These are phyloP conservation scores for Watsonalla cultraria DNA, from an alignment of 2,888 invertebrate genomes.

Conservation along the genomic window DNA sequence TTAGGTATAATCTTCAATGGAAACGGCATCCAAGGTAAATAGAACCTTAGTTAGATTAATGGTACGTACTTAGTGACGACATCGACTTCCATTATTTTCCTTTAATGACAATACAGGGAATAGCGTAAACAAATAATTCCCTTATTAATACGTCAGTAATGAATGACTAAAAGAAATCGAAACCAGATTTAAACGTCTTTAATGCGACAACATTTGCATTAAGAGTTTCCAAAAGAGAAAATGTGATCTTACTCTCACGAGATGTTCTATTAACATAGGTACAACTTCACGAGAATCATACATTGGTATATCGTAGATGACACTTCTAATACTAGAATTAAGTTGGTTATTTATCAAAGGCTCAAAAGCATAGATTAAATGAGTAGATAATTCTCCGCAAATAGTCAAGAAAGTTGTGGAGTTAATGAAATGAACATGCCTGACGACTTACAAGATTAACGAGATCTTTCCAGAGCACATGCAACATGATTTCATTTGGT, in stretches of 20 bases:
- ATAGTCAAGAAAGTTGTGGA: too few species aligned
- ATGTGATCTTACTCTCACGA: neutral
- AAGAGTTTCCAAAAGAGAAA: neutral
- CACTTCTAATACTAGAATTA: too few species aligned
- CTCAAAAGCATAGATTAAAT: too few species aligned
- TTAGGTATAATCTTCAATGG: conserved; percentile 30
- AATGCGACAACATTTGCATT: neutral
- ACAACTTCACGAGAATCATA: neutral
- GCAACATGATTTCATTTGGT: conserved; percentile 4
- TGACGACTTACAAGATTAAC: neutral
- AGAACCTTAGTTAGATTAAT: conserved; percentile 4
- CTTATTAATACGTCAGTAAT: neutral
- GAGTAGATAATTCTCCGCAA: too few species aligned
- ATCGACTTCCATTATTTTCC: neutral
- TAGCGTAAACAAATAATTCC: neutral
- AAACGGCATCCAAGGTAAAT: conserved; percentile 28
- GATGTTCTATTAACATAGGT: neutral
- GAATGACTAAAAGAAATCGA: neutral
- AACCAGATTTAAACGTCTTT: neutral
- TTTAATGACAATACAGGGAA: neutral
- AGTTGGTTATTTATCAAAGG: too few species aligned
- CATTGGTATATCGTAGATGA: too few species aligned
- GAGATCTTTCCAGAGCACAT: neutral
- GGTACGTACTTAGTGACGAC: neutral
- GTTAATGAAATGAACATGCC: too few species aligned